Percentiles rank a stretch among this genome's conserved stretches.
phyloP scores from a whole-genome alignment of 2,888 invertebrate species.

The Agriopis leucophaearia region DNA sequence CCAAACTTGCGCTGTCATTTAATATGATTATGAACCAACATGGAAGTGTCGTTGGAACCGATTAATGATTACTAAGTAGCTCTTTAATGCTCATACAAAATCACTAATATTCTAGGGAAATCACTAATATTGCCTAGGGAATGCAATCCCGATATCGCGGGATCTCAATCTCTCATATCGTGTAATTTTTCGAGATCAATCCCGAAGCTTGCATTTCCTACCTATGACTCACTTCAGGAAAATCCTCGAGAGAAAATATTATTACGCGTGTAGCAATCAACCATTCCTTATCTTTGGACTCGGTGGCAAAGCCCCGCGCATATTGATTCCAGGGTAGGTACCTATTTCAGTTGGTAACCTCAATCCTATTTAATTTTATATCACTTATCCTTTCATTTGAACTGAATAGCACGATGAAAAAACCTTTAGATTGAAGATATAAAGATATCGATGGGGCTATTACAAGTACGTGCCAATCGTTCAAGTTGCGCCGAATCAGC shows the following conservation, averaged over 20 bases:
- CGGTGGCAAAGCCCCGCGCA: neutral
- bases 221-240: too few species aligned
- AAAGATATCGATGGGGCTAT: conserved; percentile 66
- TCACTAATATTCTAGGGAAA: too few species aligned
- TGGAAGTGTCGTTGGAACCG: too few species aligned
- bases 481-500: conserved; percentile 67
- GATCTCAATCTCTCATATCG: too few species aligned
- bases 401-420: conserved; percentile 37
- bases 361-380: conserved; percentile 31
- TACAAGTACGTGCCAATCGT: conserved; percentile 72
- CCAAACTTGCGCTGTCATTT: too few species aligned
- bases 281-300: conserved; percentile 2
- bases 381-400: conserved; percentile 34
- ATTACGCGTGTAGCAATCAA: neutral
- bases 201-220: too few species aligned
- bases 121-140: too few species aligned
- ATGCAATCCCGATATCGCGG: too few species aligned
- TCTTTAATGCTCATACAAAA: too few species aligned
- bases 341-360: neutral
- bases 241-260: neutral
- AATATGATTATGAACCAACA: too few species aligned
- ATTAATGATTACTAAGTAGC: too few species aligned
- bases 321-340: conserved; percentile 9
- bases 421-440: conserved; percentile 47
- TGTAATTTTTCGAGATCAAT: too few species aligned